Percentiles rank a stretch among this genome's conserved stretches.
Evolutionary conservation across 2,113 vertebrate genomes (phyloP).

Genomic region (Crocuta crocuta): DNA sequence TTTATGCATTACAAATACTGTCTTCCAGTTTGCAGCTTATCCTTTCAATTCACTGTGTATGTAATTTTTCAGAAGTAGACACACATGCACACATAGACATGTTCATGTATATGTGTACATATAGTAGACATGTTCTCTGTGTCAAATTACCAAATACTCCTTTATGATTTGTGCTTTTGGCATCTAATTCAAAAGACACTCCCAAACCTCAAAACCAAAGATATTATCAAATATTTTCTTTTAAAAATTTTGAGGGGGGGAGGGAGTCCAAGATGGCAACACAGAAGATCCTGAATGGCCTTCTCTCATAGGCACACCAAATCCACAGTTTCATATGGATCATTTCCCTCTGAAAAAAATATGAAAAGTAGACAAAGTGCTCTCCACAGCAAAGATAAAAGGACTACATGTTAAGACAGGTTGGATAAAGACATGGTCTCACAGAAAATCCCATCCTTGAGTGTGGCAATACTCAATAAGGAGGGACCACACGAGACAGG

Average conservation of each 20-base stretch:
- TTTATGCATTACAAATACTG: neutral
- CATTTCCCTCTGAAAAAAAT: neutral
- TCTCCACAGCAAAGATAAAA: neutral
- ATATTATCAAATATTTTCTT: slow-evolving; percentile 24
- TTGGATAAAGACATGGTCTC: neutral
- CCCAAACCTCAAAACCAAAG: slow-evolving; percentile 41
- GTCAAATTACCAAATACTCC: neutral
- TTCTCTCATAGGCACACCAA: neutral
- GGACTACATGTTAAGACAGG: neutral
- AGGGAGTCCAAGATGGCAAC: neutral
- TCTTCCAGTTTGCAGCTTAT: neutral
- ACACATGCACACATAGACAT: neutral
- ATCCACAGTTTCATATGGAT: neutral
- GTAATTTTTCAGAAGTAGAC: neutral
- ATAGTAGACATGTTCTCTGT: neutral
- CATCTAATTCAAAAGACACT: neutral
- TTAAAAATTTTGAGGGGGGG: neutral
- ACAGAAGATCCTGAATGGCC: neutral
- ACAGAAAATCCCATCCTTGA: neutral
- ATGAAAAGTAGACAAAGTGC: neutral
- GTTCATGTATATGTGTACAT: neutral
- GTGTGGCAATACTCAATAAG: neutral
- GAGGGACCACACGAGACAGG: neutral
- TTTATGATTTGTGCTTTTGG: neutral
- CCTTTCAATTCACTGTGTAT: neutral